These are phyloP conservation scores for Opisthocomus hoazin DNA, from an alignment of 2,113 vertebrate species.

Conservation along the genomic window DNA sequence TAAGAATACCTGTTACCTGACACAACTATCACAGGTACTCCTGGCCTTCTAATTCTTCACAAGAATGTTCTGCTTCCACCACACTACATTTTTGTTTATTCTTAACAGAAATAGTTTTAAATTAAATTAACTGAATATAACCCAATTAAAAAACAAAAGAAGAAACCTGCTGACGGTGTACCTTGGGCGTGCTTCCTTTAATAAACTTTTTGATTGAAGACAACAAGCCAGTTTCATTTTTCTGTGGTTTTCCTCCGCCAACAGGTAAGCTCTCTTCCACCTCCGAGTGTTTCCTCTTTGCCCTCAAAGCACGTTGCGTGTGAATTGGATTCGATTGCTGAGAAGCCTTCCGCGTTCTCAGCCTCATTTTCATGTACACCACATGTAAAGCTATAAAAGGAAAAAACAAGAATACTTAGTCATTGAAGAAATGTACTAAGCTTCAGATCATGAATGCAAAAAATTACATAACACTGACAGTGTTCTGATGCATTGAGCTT, in stretches of 20 bases:
- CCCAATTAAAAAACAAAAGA: not conserved
- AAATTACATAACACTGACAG: not conserved
- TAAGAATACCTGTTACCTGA: not conserved
- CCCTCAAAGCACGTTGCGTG: slow-evolving; percentile 80
- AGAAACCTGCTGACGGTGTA: not conserved
- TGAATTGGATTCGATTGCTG: slow-evolving; percentile 85
- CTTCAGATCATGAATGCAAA: not conserved
- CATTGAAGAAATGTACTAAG: not conserved
- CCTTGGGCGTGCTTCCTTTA: slow-evolving; percentile 81
- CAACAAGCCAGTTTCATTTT: slow-evolving; percentile 76
- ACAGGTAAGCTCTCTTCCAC: slow-evolving; percentile 71
- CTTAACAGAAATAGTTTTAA: not conserved
- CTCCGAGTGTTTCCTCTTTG: slow-evolving; percentile 85
- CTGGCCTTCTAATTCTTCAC: not conserved
- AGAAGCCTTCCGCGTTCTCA: slow-evolving; percentile 97
- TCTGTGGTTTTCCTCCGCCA: slow-evolving; percentile 72
- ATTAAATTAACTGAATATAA: accelerated
- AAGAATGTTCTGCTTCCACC: not conserved
- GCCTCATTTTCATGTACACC: slow-evolving; percentile 89
- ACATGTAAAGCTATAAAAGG: slow-evolving; percentile 83
- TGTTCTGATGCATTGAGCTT: not conserved
- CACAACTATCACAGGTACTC: not conserved
- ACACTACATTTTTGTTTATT: not conserved
- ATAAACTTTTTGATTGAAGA: slow-evolving; percentile 84
- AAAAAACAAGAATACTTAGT: not conserved